These are phyloP conservation scores for Aptenodytes patagonicus DNA, from an alignment of 2,113 vertebrate species.

Conservation along the genomic window DNA sequence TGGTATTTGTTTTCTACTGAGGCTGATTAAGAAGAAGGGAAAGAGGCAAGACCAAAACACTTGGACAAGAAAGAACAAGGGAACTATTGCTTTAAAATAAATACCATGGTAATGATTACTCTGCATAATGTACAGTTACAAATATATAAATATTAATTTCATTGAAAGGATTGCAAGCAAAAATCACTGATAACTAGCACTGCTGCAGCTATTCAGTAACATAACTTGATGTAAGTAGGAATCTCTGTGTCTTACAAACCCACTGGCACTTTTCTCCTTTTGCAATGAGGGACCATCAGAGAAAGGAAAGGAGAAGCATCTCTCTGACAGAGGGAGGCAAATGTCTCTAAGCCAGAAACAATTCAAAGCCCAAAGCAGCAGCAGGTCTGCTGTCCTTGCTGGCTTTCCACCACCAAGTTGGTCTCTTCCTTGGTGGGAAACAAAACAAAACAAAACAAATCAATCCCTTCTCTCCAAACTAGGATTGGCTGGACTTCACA, in stretches of 20 bases:
- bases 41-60: conserved; percentile 3
- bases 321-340: not conserved
- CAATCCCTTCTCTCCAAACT: not conserved
- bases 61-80: not conserved
- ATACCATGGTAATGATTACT: conserved; percentile 44
- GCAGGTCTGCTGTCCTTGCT: not conserved
- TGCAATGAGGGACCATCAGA: not conserved
- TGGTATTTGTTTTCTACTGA: conserved; percentile 6
- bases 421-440: not conserved
- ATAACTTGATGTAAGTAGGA: not conserved
- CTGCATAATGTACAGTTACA: conserved; percentile 56
- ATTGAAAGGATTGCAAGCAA: conserved; percentile 28
- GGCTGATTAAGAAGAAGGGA: not conserved
- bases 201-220: conserved; percentile 20
- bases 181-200: not conserved
- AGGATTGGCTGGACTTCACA: not conserved
- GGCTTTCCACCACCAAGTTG: not conserved
- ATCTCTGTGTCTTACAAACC: not conserved
- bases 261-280: not conserved
- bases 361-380: not conserved
- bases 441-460: not conserved
- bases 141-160: conserved; percentile 60
- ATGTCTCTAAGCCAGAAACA: not conserved
- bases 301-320: not conserved
- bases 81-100: conserved; percentile 57